These are phyloP conservation scores for Phenacoccus solenopsis DNA, from an alignment of 1,140 invertebrate genomes.

Conservation along the genomic window DNA sequence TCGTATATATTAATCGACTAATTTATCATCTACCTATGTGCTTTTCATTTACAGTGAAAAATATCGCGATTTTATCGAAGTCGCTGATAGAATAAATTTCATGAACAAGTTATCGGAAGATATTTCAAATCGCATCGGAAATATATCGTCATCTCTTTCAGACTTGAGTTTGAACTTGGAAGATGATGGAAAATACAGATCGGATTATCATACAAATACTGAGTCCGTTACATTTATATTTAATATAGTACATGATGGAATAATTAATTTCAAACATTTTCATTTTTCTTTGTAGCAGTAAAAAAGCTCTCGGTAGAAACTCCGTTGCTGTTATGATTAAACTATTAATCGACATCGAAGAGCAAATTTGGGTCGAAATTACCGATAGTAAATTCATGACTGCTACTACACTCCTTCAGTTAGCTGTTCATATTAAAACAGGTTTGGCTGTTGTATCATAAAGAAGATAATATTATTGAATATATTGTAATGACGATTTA, in stretches of 20 bases:
- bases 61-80: constrained; percentile 2
- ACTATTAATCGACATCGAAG: neutral
- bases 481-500: neutral
- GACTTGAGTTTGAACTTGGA: neutral
- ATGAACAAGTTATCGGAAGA: neutral
- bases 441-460: neutral
- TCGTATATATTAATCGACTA: neutral
- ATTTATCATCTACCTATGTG: neutral
- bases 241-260: neutral
- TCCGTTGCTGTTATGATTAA: neutral
- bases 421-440: constrained; percentile 9
- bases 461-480: no score
- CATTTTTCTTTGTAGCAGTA: neutral
- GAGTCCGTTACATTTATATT: no score
- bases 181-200: neutral
- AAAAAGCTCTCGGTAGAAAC: neutral
- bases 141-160: neutral
- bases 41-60: neutral
- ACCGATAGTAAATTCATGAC: neutral
- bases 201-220: neutral
- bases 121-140: neutral
- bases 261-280: no score
- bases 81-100: neutral
- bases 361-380: neutral
- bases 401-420: neutral